Conservation (phyloP, 2,888 invertebrate species). For the Metallyticus violacea region DNA sequence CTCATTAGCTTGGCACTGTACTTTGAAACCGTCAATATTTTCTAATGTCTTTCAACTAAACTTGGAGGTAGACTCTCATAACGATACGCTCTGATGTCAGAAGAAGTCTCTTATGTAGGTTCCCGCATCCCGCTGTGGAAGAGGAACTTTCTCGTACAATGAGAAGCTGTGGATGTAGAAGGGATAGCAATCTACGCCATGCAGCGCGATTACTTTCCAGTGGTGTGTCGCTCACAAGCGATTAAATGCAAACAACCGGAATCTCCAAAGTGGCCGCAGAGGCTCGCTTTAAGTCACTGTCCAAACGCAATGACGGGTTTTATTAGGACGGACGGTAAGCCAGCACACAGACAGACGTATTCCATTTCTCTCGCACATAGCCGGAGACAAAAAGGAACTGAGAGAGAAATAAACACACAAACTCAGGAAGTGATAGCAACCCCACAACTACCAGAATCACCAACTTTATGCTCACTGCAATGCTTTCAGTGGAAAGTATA, state of each 20-base stretch:
- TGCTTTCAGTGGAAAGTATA: no score
- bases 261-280: background rate
- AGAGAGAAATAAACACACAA: background rate
- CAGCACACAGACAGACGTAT: background rate
- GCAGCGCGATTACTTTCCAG: background rate
- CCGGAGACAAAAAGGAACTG: background rate
- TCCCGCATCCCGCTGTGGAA: background rate
- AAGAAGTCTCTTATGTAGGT: background rate
- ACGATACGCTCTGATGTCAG: background rate
- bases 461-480: background rate
- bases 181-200: background rate
- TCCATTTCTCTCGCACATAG: no score
- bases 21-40: no score
- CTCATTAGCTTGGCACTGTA: no score
- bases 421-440: background rate
- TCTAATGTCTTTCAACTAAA: no score
- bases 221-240: background rate
- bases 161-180: no score
- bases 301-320: background rate
- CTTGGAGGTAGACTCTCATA: background rate
- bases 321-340: background rate
- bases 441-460: background rate
- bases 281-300: background rate
- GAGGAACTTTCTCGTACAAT: background rate
- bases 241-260: background rate